A percentile compares a stretch with the other conserved stretches of the same genome.
Evolutionary conservation across 2,797 vertebrate species (phyloP).

Genomic region (Carcharodon carcharias): DNA sequence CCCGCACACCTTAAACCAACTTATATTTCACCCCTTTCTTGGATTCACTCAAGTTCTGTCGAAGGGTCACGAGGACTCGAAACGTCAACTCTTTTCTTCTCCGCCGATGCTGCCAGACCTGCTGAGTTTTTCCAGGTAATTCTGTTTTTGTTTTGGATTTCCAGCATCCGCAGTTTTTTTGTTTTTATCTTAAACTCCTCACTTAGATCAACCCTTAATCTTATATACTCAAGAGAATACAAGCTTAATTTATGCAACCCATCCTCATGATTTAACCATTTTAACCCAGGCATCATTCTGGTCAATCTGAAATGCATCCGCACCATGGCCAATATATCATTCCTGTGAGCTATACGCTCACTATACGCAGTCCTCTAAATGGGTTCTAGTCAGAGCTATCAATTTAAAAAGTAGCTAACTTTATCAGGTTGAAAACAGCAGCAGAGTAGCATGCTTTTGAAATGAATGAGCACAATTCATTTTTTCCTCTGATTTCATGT

Average conservation of each 20-base stretch:
- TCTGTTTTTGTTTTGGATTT: no score
- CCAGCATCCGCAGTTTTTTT: no score
- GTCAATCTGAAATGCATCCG: background rate
- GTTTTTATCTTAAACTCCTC: no score
- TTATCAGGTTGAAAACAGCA: slow-evolving; percentile 8
- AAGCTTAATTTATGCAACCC: background rate
- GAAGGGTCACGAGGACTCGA: no score
- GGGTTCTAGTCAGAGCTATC: background rate
- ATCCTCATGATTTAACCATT: background rate
- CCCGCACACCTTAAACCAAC: no score
- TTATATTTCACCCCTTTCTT: no score
- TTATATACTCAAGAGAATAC: background rate
- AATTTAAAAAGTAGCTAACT: background rate
- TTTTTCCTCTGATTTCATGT: background rate
- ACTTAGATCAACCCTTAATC: background rate
- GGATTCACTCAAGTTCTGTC: no score
- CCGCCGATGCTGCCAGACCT: no score
- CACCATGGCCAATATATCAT: background rate
- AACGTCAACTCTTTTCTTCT: no score
- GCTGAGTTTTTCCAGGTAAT: no score
- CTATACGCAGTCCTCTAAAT: background rate
- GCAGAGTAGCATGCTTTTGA: background rate
- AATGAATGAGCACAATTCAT: background rate
- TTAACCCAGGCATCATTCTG: background rate
- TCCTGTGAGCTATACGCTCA: no score